A percentile compares a stretch with the other conserved stretches of the same genome.
Evolutionary conservation across 1,140 invertebrate genomes (phyloP).

Genomic region (Coenobita brevimanus): DNA sequence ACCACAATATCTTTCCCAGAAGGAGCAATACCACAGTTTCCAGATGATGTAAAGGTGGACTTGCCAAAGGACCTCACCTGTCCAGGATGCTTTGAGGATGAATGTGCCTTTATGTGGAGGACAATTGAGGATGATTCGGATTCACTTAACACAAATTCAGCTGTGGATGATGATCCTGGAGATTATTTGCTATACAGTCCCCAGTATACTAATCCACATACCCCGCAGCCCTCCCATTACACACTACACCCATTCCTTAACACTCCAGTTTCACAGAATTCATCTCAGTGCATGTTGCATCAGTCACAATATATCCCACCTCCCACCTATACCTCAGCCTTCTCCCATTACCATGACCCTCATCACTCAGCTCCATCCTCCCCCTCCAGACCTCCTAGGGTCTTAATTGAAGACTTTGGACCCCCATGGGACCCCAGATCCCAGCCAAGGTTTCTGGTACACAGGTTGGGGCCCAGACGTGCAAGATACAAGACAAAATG

Average conservation of each 20-base stretch:
- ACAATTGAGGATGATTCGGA: slow-evolving; percentile 65
- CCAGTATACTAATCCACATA: too few species aligned
- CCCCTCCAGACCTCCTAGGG: neutral
- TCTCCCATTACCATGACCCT: too few species aligned
- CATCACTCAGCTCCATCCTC: neutral
- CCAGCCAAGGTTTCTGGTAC: neutral
- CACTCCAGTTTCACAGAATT: neutral
- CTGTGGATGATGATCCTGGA: slow-evolving; percentile 20
- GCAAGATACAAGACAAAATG: slow-evolving; percentile 12
- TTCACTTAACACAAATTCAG: slow-evolving; percentile 30
- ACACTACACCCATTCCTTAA: slow-evolving; percentile 10
- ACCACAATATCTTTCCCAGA: neutral
- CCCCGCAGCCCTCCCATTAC: neutral
- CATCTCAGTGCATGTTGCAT: neutral
- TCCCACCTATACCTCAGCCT: too few species aligned
- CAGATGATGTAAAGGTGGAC: slow-evolving; percentile 36
- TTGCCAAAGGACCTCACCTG: slow-evolving; percentile 12
- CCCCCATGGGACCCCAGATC: neutral
- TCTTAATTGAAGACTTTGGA: neutral
- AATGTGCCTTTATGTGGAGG: slow-evolving; percentile 69
- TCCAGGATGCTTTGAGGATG: slow-evolving; percentile 59
- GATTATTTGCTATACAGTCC: neutral
- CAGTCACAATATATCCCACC: neutral
- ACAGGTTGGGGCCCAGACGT: neutral
- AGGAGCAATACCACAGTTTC: neutral